Conservation (phyloP, 2,113 vertebrate genomes). For the Lathamus discolor region DNA sequence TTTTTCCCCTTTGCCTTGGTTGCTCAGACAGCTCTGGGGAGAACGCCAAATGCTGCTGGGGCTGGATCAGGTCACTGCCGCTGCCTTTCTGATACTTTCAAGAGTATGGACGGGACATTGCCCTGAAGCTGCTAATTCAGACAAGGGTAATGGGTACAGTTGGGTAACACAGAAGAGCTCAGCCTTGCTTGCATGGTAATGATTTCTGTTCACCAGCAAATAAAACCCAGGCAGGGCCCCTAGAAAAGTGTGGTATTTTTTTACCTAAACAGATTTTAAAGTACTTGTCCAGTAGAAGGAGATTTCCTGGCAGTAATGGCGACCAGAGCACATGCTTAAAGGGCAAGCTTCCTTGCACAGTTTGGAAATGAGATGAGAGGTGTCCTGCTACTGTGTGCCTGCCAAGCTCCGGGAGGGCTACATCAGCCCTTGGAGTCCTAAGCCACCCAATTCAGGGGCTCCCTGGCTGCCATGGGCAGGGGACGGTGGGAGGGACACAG, state of each 20-base stretch:
- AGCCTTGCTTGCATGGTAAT: neutral
- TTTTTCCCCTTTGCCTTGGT: slow-evolving; percentile 55
- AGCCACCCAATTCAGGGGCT: neutral
- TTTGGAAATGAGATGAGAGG: neutral
- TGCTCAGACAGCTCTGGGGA: slow-evolving; percentile 40
- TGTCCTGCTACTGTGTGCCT: neutral
- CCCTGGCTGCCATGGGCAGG: neutral
- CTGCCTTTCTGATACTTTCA: slow-evolving; percentile 39
- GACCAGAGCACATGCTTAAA: neutral
- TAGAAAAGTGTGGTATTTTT: neutral
- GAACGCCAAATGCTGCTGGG: slow-evolving; percentile 15
- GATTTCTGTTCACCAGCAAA: neutral
- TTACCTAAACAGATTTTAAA: neutral
- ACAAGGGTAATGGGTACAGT: neutral
- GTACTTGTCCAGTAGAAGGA: neutral
- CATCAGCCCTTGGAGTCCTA: neutral
- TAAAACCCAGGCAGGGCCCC: neutral
- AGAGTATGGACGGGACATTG: neutral
- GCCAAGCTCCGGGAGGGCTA: neutral
- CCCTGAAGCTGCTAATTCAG: slow-evolving; percentile 26
- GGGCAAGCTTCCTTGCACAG: neutral
- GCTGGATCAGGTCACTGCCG: neutral
- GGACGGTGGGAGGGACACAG: neutral
- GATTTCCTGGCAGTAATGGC: neutral
- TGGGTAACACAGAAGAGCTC: neutral